Percentiles rank a stretch among this genome's conserved stretches.
Conservation (phyloP, 1,140 invertebrate genomes). For the Philotrypesis tridentata region DNA sequence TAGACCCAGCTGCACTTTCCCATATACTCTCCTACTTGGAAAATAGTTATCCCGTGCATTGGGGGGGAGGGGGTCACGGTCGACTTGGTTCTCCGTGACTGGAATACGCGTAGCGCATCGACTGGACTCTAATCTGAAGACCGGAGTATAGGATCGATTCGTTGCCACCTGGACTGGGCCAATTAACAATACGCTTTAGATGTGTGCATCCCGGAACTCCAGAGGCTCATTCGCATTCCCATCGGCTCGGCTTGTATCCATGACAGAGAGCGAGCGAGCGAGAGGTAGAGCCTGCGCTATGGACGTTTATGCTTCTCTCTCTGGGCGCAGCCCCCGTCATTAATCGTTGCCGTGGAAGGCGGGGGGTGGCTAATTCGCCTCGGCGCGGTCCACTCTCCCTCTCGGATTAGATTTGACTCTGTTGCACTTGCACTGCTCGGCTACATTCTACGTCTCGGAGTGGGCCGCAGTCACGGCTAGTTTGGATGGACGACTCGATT, state of each 20-base stretch:
- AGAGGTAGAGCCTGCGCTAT: not conserved
- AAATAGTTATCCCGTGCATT: not conserved
- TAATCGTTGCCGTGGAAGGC: slow-evolving; percentile 22
- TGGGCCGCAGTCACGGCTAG: not conserved
- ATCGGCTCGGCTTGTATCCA: not conserved
- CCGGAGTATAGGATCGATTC: not conserved
- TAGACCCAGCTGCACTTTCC: not conserved
- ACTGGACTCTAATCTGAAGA: slow-evolving; percentile 3
- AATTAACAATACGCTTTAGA: slow-evolving; percentile 37
- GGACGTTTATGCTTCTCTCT: not conserved
- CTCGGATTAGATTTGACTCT: slow-evolving; percentile 38
- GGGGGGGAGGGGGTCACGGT: slow-evolving; percentile 31
- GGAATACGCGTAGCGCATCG: not conserved
- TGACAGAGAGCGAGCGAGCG: not conserved
- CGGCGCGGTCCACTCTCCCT: not conserved
- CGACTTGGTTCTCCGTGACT: slow-evolving; percentile 23
- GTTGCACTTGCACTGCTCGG: not conserved
- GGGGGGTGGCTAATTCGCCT: slow-evolving; percentile 24
- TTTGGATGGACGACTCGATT: slow-evolving; percentile 27
- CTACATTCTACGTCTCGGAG: slow-evolving; percentile 10
- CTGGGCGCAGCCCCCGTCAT: slow-evolving; percentile 3
- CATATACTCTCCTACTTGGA: not conserved
- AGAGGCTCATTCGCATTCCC: slow-evolving; percentile 7
- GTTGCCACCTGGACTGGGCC: not conserved
- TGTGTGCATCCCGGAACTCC: not conserved